Base-by-base conservation (phyloP, 2,888 invertebrate species). In the Sceliomorpha sp. region DNA sequence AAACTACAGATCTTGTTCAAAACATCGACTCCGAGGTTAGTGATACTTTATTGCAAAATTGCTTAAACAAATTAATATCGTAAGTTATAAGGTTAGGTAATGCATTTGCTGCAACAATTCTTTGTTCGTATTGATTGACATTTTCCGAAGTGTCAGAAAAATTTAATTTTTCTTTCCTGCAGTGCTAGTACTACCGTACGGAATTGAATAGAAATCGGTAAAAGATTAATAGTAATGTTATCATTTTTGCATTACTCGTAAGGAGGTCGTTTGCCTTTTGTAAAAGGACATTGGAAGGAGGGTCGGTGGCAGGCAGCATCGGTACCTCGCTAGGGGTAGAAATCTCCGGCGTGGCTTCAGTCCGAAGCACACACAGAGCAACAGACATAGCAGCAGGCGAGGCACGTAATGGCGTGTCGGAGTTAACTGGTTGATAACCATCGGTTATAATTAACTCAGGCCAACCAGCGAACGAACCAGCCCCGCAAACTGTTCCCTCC, bases 401-500 rank as follows among this genome's bases (percentile, higher is more conserved):
- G 86, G 86, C 84, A 85, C 85, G 86, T 87, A 87, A 88, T 87
- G 86, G 87, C 86, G 86, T 86, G 87, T 86, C 85, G 84, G 86
- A 88, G 86, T 87, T 87, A 87, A 87, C 86, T 82, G 84, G 86
- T 84, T 88, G 88, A 87, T 88, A 88, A 87, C 83, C 86, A 87
- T 87, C 88, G 85, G 86, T 86, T 88, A 88, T 87, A 88, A 88
- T 88, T 88, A 87, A 88, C 88, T 87, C 84, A 82, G 83, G 81
- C 82, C 83, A 85, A 86, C 83, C 85, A 79, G 85, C 80, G 85
- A 86, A 85, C 86, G 82, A 86, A 84, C 84, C 83, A 82, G 81
- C 84, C 81, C 84, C 77, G 82, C 77, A 76, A 79, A 78, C 80
- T 76, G 75, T 78, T 77, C 75, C 73, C 72, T 72, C 56, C 42